Evolutionary conservation across 2,797 vertebrate species (phyloP).

Genomic region (Spheniscus humboldti): DNA sequence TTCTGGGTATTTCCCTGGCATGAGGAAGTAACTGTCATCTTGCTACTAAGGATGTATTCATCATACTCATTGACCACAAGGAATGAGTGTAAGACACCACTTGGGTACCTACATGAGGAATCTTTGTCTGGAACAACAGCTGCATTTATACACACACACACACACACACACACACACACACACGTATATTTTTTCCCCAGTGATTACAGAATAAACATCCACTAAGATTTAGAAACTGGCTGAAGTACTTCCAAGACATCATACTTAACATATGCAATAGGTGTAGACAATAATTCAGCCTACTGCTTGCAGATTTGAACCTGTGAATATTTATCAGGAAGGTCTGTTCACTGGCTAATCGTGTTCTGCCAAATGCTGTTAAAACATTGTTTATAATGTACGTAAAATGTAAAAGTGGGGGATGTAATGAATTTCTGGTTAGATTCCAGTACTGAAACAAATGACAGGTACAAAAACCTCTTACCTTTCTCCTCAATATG

Average conservation of each 20-base stretch:
- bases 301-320: neutral
- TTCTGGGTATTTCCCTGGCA: slow-evolving; percentile 24
- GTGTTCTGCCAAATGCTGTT: neutral
- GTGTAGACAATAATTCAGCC: neutral
- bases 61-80: neutral
- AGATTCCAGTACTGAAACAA: slow-evolving; percentile 2
- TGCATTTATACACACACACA: neutral
- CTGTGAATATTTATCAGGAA: neutral
- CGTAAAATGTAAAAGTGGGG: neutral
- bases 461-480: neutral
- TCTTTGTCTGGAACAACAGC: neutral
- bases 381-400: neutral
- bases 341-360: neutral
- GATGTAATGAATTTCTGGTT: neutral
- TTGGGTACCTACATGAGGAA: neutral
- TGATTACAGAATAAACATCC: neutral
- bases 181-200: neutral
- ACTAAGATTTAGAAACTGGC: neutral
- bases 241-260: neutral
- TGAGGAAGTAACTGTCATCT: slow-evolving; percentile 23
- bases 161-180: neutral
- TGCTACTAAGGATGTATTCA: slow-evolving; percentile 29
- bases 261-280: neutral
- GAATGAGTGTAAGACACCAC: neutral
- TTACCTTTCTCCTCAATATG: neutral